phyloP scores from a whole-genome alignment of 2,888 invertebrate genomes.

The Philonicus albiceps region DNA sequence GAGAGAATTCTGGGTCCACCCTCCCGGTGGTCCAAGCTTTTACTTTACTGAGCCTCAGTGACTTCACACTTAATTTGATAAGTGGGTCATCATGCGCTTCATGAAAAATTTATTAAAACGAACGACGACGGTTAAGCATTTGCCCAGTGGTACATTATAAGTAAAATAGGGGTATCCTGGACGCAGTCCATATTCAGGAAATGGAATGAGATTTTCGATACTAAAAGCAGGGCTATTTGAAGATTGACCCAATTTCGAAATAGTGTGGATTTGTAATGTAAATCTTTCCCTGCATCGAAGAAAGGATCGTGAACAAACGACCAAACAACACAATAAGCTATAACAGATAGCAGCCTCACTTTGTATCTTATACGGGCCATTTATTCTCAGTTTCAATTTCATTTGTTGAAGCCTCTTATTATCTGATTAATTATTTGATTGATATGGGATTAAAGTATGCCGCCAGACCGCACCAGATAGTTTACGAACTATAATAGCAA shows the following conservation, averaged over 20 bases:
- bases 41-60: constrained; percentile 38
- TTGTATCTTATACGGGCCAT: constrained; percentile 11
- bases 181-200: not conserved
- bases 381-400: constrained; percentile 21
- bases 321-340: not conserved
- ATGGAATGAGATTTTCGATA: not conserved
- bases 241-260: constrained; percentile 1
- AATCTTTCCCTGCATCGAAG: not conserved
- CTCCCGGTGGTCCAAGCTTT: not conserved
- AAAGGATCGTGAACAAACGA: not conserved
- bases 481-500: not conserved
- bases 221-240: not conserved
- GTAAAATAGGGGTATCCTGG: not conserved
- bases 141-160: not conserved
- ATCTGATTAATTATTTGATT: constrained; percentile 31
- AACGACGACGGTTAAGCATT: not conserved
- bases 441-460: not conserved
- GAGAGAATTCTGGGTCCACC: not conserved
- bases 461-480: not conserved
- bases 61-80: constrained; percentile 47
- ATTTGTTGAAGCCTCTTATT: constrained; percentile 3
- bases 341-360: not conserved
- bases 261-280: constrained; percentile 16
- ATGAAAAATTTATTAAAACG: constrained; percentile 47
- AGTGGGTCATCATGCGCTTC: constrained; percentile 48